Percentiles rank a stretch among this genome's conserved stretches.
Evolutionary conservation across 2,113 vertebrate species (phyloP).

Genomic region (Melanerpes formicivorus): DNA sequence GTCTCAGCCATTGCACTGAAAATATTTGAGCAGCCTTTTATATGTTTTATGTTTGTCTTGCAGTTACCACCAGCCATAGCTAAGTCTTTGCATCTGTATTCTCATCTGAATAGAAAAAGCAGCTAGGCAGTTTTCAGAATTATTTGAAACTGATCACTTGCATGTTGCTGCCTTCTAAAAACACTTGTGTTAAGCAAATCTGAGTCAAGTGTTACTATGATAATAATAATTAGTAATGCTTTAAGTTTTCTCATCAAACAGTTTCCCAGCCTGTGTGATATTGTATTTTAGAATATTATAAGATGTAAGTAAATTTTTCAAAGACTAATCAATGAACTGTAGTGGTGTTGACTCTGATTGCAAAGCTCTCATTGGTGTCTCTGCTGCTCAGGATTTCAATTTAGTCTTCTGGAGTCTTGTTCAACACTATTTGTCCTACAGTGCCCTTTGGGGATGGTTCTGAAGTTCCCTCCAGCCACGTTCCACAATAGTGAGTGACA

Average conservation of each 20-base stretch:
- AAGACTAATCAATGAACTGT: not conserved
- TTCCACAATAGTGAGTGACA: not conserved
- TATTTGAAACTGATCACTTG: not conserved
- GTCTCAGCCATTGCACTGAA: not conserved
- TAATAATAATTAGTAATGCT: not conserved
- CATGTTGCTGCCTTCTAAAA: not conserved
- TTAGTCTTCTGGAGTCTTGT: not conserved
- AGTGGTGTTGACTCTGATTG: not conserved
- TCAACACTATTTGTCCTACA: not conserved
- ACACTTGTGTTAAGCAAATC: not conserved
- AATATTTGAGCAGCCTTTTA: constrained; percentile 35
- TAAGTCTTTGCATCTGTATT: not conserved
- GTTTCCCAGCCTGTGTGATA: not conserved
- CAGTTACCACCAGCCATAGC: not conserved
- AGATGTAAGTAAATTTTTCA: not conserved
- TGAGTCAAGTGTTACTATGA: not conserved
- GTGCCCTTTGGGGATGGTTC: not conserved
- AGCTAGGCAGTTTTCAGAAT: not conserved
- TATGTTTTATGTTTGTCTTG: constrained; percentile 1
- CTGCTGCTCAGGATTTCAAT: not conserved
- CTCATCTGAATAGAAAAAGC: not conserved
- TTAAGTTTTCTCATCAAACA: not conserved
- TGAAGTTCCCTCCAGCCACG: not conserved
- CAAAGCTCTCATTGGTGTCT: not conserved
- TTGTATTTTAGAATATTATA: not conserved